A percentile compares a stretch with the other conserved stretches of the same genome.
Conservation (phyloP, 2,113 vertebrate species). For the Cricetomys ansorgei region DNA sequence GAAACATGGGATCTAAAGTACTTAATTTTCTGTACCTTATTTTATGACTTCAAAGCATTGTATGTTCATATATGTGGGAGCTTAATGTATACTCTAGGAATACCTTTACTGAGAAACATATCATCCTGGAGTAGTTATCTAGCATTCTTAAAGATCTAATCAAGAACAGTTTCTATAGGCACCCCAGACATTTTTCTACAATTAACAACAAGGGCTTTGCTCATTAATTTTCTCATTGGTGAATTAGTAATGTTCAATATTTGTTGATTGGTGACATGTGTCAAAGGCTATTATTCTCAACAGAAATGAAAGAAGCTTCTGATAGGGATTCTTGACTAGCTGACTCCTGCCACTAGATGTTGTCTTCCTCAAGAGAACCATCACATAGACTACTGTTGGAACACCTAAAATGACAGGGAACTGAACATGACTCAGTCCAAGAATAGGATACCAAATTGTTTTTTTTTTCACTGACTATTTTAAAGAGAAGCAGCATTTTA, state of each 20-base stretch:
- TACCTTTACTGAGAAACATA: neutral
- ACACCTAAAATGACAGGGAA: slow-evolving; percentile 3
- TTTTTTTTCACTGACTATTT: slow-evolving; percentile 17
- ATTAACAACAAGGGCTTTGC: slow-evolving; percentile 40
- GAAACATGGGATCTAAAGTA: neutral
- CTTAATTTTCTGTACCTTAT: neutral
- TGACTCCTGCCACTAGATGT: neutral
- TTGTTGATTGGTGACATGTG: slow-evolving; percentile 20
- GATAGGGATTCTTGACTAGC: slow-evolving; percentile 33
- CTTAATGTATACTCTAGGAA: neutral
- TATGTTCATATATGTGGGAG: neutral
- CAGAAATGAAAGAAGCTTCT: neutral
- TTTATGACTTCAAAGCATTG: slow-evolving; percentile 15
- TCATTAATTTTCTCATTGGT: slow-evolving; percentile 46
- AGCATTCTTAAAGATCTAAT: slow-evolving; percentile 30
- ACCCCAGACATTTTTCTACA: slow-evolving; percentile 31
- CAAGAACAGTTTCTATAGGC: slow-evolving; percentile 18
- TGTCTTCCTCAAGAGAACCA: slow-evolving; percentile 23
- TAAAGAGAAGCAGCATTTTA: slow-evolving; percentile 46
- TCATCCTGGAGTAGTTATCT: neutral
- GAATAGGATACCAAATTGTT: slow-evolving; percentile 16
- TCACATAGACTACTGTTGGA: neutral
- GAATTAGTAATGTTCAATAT: slow-evolving; percentile 26
- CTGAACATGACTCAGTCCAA: neutral
- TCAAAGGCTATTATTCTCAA: slow-evolving; percentile 7